phyloP scores from a whole-genome alignment of 2,113 vertebrate species.

The Solea solea region DNA sequence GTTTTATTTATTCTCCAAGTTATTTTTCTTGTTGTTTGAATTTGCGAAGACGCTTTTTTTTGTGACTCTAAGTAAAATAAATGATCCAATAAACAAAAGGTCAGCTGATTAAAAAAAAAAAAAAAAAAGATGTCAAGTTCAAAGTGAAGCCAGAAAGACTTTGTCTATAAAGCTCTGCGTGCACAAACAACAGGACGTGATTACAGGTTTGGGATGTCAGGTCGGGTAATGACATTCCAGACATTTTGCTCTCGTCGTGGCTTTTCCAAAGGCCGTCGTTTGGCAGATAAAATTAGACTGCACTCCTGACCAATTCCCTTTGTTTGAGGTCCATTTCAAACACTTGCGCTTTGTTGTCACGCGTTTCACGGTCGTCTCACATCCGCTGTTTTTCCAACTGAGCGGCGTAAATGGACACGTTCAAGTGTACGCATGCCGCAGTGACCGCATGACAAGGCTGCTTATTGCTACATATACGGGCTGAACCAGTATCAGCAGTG shows the following conservation, averaged over 20 bases:
- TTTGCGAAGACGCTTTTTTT: too few relatives aligned
- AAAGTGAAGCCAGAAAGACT: constrained; percentile 5
- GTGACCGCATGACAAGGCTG: constrained; percentile 43
- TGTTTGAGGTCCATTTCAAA: constrained; percentile 55
- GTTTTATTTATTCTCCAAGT: too few relatives aligned
- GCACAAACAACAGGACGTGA: constrained; percentile 55
- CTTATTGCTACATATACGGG: background rate
- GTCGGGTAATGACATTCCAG: constrained; percentile 52
- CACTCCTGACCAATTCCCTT: constrained; percentile 36
- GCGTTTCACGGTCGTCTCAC: constrained; percentile 28
- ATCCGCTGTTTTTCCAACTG: constrained; percentile 6
- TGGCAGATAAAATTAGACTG: constrained; percentile 61
- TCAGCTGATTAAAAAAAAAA: background rate
- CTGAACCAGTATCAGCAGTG: background rate
- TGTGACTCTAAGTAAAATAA: too few relatives aligned
- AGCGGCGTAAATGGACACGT: constrained; percentile 14
- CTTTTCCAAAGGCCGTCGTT: constrained; percentile 59
- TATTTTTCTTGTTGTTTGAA: too few relatives aligned
- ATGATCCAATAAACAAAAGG: too few relatives aligned
- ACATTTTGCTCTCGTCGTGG: constrained; percentile 50
- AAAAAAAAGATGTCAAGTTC: constrained; percentile 39
- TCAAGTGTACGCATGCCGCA: constrained; percentile 4
- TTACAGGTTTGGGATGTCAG: constrained; percentile 57
- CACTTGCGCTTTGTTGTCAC: constrained; percentile 52
- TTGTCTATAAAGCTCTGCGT: constrained; percentile 2